Evolutionary conservation across 2,797 vertebrate species (phyloP).

Genomic region (Passerculus sandwichensis): DNA sequence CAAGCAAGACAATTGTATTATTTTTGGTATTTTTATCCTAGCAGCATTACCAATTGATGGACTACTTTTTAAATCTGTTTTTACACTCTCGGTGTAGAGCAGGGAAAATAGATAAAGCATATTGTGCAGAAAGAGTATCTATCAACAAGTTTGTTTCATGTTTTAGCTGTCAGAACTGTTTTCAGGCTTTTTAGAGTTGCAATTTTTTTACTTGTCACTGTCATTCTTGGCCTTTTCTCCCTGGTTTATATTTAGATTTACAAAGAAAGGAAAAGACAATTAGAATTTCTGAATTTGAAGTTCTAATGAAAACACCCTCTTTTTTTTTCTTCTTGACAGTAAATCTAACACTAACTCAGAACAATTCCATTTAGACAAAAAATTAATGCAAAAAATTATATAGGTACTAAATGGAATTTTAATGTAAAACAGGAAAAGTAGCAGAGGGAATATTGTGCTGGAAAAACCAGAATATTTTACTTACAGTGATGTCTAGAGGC

Average conservation of each 20-base stretch:
- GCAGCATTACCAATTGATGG: background rate
- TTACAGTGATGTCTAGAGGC: background rate
- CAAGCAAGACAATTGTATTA: background rate
- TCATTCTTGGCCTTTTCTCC: background rate
- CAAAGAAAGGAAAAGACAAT: background rate
- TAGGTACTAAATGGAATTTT: background rate
- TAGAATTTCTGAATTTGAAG: background rate
- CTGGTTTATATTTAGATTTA: background rate
- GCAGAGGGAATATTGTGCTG: background rate
- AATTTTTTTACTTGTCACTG: background rate
- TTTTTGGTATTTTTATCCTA: constrained; percentile 1
- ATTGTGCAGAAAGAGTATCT: background rate
- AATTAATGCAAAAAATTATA: background rate
- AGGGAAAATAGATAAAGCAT: constrained; percentile 5
- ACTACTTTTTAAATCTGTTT: background rate
- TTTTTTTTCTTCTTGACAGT: background rate
- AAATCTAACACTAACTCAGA: background rate
- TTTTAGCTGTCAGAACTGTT: constrained; percentile 5
- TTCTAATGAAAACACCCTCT: background rate
- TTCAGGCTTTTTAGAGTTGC: background rate
- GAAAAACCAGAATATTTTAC: background rate
- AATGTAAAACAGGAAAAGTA: background rate
- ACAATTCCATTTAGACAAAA: background rate
- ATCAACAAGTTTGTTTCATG: constrained; percentile 9
- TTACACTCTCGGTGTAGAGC: background rate